Evolutionary conservation across 2,797 vertebrate genomes (phyloP).

Genomic region (Agapornis canus): DNA sequence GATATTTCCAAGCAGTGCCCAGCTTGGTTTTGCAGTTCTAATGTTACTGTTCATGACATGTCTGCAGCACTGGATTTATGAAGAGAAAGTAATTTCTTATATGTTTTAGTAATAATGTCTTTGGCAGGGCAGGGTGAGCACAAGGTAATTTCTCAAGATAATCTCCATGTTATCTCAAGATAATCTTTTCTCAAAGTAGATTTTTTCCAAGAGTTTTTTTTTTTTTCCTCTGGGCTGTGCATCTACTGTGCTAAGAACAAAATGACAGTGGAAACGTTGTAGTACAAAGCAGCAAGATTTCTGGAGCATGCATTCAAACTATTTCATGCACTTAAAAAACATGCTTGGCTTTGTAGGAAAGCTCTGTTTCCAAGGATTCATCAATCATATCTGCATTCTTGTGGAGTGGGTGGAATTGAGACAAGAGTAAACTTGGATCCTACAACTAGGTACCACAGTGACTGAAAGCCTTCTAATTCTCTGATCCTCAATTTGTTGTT

Average conservation of each 20-base stretch:
- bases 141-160: neutral
- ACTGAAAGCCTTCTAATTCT: neutral
- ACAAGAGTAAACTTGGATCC: neutral
- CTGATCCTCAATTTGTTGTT: neutral
- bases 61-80: neutral
- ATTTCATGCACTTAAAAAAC: neutral
- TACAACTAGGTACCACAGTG: neutral
- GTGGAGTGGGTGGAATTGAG: neutral
- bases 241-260: neutral
- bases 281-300: neutral
- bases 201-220: neutral
- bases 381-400: neutral
- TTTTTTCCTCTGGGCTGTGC: neutral
- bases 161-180: neutral
- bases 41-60: neutral
- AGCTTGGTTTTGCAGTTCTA: neutral
- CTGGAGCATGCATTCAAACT: neutral
- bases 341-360: neutral
- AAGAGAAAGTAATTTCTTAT: neutral
- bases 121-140: neutral
- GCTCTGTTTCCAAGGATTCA: constrained; percentile 42
- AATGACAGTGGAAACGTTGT: neutral
- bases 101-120: neutral
- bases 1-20: neutral
- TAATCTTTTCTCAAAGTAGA: neutral